These are phyloP conservation scores for Anthopleura sola DNA, from an alignment of 64 coral and sea anemone genomes.

Conservation along the genomic window DNA sequence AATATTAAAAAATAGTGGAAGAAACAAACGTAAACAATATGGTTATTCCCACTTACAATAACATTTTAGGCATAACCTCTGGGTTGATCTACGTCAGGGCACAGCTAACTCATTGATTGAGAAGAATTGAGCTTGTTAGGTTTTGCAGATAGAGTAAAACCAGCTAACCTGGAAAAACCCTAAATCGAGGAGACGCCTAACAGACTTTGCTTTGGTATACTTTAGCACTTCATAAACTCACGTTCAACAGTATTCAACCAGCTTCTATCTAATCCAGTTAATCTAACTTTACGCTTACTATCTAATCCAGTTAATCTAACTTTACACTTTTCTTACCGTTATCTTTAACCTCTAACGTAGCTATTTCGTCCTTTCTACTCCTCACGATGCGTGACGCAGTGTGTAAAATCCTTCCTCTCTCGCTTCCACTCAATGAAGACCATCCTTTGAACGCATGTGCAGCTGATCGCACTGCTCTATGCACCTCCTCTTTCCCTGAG, in stretches of 20 bases:
- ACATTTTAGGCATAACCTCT: too few species aligned
- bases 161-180: too few species aligned
- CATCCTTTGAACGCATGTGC: slow-evolving; percentile 64
- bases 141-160: too few species aligned
- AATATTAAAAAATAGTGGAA: too few species aligned
- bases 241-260: neutral
- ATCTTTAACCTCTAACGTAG: slow-evolving; percentile 67
- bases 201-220: too few species aligned
- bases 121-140: too few species aligned
- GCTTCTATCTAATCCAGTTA: neutral
- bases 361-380: slow-evolving; percentile 58
- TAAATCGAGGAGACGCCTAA: too few species aligned
- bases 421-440: slow-evolving; percentile 73
- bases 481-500: slow-evolving; percentile 80
- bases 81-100: too few species aligned
- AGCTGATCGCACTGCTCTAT: slow-evolving; percentile 72
- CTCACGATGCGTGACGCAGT: slow-evolving; percentile 68
- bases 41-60: too few species aligned
- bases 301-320: neutral
- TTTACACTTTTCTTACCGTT: slow-evolving; percentile 38
- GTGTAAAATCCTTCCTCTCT: slow-evolving; percentile 63
- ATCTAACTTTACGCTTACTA: neutral
- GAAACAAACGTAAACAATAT: too few species aligned
- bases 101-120: too few species aligned
- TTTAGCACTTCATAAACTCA: neutral